Conservation (phyloP, 2,888 invertebrate species). For the Plagodis pulveraria region DNA sequence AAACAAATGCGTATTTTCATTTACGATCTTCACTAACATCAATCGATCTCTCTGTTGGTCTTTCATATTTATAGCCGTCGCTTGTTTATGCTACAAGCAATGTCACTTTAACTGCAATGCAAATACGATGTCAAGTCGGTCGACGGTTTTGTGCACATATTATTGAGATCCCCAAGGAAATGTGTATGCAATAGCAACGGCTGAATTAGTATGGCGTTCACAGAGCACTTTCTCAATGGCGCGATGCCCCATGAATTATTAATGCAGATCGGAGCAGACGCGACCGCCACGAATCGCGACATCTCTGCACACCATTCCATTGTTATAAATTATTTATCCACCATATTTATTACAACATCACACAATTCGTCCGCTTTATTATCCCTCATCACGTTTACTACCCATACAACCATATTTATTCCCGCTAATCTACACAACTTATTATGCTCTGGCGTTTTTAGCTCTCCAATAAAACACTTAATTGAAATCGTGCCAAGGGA, state of each 20-base stretch:
- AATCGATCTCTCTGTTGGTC: neutral
- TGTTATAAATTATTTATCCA: conserved; percentile 69
- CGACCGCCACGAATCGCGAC: conserved; percentile 47
- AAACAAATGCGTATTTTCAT: neutral
- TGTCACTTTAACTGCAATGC: conserved; percentile 25
- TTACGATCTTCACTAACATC: neutral
- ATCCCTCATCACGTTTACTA: conserved; percentile 49
- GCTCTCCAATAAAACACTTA: conserved; percentile 46
- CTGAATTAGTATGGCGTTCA: conserved; percentile 80
- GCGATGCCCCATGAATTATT: conserved; percentile 80
- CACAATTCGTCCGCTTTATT: conserved; percentile 54
- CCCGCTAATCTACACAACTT: conserved; percentile 45
- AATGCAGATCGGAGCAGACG: conserved; percentile 61
- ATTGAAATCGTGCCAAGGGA: conserved; percentile 58
- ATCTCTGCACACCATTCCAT: conserved; percentile 65
- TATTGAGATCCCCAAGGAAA: conserved; percentile 49
- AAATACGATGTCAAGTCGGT: conserved; percentile 21
- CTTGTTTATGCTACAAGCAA: conserved; percentile 12
- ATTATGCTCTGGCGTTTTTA: conserved; percentile 42
- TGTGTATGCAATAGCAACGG: conserved; percentile 68
- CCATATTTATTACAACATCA: conserved; percentile 59
- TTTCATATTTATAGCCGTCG: neutral
- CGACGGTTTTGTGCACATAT: conserved; percentile 36
- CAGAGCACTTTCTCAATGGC: conserved; percentile 83
- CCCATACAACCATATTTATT: conserved; percentile 42